phyloP scores from a whole-genome alignment of 1,140 invertebrate genomes.

The Physella acuta region DNA sequence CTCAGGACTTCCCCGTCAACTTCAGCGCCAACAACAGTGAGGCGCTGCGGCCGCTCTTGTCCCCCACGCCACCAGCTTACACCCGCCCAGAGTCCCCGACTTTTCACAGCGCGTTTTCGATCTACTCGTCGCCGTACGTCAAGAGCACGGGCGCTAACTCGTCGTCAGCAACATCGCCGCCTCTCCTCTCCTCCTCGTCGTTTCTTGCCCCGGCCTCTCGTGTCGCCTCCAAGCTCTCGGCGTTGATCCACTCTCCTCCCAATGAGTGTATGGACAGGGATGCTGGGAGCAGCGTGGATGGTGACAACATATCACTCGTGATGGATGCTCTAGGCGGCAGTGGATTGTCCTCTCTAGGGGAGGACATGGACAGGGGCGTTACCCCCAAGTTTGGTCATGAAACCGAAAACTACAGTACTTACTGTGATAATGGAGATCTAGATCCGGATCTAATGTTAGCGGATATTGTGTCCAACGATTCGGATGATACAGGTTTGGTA shows the following conservation, averaged over 20 bases:
- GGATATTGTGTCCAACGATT: not conserved
- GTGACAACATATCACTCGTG: slow-evolving; percentile 13
- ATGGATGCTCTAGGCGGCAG: not conserved
- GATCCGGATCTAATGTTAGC: not conserved
- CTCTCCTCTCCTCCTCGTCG: not conserved
- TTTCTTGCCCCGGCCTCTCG: not conserved
- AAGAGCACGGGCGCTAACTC: not conserved
- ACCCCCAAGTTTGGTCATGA: not conserved
- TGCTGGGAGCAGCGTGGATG: slow-evolving; percentile 16
- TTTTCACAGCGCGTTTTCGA: not conserved
- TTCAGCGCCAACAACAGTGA: not conserved
- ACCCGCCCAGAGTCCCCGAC: not conserved
- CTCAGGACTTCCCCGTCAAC: not conserved
- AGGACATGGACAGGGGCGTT: slow-evolving; percentile 15
- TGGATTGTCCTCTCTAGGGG: not conserved
- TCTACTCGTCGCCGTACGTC: not conserved
- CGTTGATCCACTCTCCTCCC: slow-evolving; percentile 19
- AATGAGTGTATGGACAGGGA: slow-evolving; percentile 15
- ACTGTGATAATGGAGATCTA: not conserved
- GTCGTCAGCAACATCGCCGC: not conserved
- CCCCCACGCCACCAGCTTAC: not conserved
- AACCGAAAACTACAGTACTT: not conserved
- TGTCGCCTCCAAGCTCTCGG: slow-evolving; percentile 4
- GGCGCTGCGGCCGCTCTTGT: not conserved
- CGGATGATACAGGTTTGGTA: not conserved